Evolutionary conservation across 2,888 invertebrate species (phyloP), one percentile per base, ranked within the genome.

Genomic region (Eupelmus urozonus): DNA sequence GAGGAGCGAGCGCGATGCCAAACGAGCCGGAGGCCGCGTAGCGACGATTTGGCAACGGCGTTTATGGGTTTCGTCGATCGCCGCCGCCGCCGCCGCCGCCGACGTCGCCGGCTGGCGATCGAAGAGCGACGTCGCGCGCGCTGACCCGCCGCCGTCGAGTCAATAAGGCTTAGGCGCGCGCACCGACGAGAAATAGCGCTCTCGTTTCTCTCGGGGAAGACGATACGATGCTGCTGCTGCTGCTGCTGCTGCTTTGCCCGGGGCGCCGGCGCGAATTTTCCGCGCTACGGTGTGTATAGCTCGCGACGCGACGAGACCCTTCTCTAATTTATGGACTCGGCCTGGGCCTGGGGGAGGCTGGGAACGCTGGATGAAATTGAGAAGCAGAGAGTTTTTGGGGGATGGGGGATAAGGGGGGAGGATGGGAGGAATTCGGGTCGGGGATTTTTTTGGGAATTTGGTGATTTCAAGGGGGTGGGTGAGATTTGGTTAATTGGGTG

Each of bases 21-120:
- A 57, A 55, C 45, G 60, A 72, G 66, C 73, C 72, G 59, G 45
- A 11, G 49, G 71, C 40, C 67, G 25, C 1, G 34, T 1, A 81
- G 82, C 83, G 83, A 82, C 85, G 84, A 85, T 85, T 84, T 85
- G 85, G 85, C 85, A 85, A 84, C 84, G 85, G 85, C 84, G 85
- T 85, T 84, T 85, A 84, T 82, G 84, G 83, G 81, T 83, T 82
- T 84, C 84, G 81, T 82, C 81, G 82, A 9, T 57, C 66, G 25
- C 29, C 27, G 53, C 20, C 18, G 70, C 60, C 40, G 57, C 45
- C 71, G 63, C 42, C 23, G 5, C 1, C 25, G 16, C 13, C 20
- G 23, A 1, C 23, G 67, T 23, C 23, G 40, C n/a, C 42, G 57
- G 23, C 57, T 53, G 13, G 70, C 55, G 76, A 29, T 1, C 76